Evolutionary conservation across 2,797 vertebrate genomes (phyloP), one percentile per base, ranked within the genome.

Genomic region (Furcifer pardalis): DNA sequence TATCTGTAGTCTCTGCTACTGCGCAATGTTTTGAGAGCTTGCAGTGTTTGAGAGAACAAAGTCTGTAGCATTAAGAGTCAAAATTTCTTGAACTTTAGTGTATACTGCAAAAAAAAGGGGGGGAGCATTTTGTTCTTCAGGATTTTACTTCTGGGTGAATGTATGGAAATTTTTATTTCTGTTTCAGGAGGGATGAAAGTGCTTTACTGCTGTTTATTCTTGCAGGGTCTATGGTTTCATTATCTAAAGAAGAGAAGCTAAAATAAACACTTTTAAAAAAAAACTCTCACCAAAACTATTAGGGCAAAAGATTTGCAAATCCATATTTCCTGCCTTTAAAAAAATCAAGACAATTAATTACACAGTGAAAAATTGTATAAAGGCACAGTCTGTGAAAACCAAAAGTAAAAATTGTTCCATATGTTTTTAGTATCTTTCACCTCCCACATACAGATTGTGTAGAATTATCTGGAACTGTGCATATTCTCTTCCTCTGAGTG

Each of bases 371-470:
- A 89, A 21, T 86, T 90, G 83, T 92, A 86, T 88, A 93, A 92
- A 95, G 93, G 91, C 86, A 93, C 88, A 93, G 87, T 44, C 90
- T 94, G 84, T 35, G 27, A 7, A 25, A 60, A 25, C 23, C 23
- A 21, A 49, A 69, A 69, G 37, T 35, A 59, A 92, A 90, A 90
- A 91, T 92, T 91, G 87, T 93, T 89, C 94, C 93, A 93, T 94
- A 93, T 94, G 93, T 91, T 95, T 94, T 93, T 91, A 93, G 92
- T 92, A 92, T 94, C 87, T 92, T 89, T 85, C 90, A 92, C 94
- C 93, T 94, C 93, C 93, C 92, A 95, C 94, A 90, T 94, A 91
- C 90, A 92, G 92, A 89, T 90, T 86, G 89, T 86, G 89, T 86
- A 76, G 90, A 92, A 88, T 94, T 89, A 93, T 88, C 86, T 94